phyloP scores from a whole-genome alignment of 2,113 vertebrate genomes.

The Oreochromis aureus region DNA sequence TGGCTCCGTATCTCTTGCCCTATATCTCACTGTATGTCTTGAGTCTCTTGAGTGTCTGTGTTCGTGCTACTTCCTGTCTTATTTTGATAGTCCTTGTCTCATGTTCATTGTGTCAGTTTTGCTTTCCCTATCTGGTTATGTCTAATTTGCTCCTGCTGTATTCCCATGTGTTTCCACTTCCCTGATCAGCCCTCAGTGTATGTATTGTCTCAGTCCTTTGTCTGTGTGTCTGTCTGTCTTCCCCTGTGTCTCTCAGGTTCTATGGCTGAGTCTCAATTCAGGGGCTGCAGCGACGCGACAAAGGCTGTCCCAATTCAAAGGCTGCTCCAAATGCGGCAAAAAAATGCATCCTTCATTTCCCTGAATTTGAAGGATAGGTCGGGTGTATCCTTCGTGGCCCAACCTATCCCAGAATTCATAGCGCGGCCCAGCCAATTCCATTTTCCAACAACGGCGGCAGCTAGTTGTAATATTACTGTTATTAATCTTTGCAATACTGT shows the following conservation, averaged over 20 bases:
- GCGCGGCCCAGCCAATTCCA: not conserved
- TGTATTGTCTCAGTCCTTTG: not conserved
- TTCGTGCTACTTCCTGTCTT: not conserved
- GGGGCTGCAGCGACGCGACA: not conserved
- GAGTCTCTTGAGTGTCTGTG: not conserved
- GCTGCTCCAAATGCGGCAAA: not conserved
- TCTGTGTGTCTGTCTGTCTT: not conserved
- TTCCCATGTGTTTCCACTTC: not conserved
- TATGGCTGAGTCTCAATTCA: not conserved
- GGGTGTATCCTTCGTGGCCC: fast-evolving
- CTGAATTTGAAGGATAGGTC: not conserved
- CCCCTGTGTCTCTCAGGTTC: not conserved
- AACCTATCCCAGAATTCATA: not conserved
- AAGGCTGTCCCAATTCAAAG: not conserved
- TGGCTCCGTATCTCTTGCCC: not conserved
- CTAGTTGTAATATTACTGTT: not conserved
- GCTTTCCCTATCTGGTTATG: not conserved
- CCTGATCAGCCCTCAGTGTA: not conserved
- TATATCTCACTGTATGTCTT: not conserved
- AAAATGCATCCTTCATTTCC: fast-evolving
- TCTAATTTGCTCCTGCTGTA: not conserved
- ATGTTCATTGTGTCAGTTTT: not conserved
- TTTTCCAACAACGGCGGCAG: not conserved
- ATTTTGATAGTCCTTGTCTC: not conserved
- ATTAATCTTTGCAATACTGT: not conserved